Percentiles rank a stretch among this genome's conserved stretches.
phyloP scores from a whole-genome alignment of 2,113 vertebrate genomes.

The Chunga burmeisteri region DNA sequence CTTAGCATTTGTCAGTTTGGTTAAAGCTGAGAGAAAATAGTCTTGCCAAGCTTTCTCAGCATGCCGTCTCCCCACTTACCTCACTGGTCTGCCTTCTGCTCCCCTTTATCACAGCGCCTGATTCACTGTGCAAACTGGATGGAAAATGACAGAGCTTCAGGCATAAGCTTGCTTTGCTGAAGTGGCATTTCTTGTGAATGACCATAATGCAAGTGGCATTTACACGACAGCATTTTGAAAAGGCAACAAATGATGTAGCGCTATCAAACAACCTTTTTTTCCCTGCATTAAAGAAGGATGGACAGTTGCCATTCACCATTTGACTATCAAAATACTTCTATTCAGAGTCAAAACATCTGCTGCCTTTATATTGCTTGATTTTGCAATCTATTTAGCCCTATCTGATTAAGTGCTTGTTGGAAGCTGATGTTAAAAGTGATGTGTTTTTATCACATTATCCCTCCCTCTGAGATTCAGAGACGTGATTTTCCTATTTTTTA shows the following conservation, averaged over 20 bases:
- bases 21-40: not conserved
- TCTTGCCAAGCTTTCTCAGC: conserved; percentile 21
- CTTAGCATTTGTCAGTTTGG: conserved; percentile 2
- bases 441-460: not conserved
- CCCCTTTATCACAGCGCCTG: not conserved
- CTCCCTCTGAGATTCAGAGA: not conserved
- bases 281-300: not conserved
- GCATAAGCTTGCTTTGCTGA: not conserved
- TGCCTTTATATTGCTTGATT: not conserved
- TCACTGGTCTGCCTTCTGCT: conserved; percentile 6
- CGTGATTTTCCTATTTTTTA: not conserved
- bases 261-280: not conserved
- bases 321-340: not conserved
- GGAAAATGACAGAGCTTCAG: conserved; percentile 12
- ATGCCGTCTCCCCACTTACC: not conserved
- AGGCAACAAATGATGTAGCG: conserved; percentile 4
- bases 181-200: conserved; percentile 43
- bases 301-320: conserved; percentile 8
- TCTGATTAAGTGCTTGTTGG: not conserved
- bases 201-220: conserved; percentile 26
- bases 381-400: not conserved
- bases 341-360: conserved; percentile 1
- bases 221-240: not conserved
- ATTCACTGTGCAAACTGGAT: not conserved
- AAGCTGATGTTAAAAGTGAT: not conserved